These are phyloP conservation scores for Sinopyrophorus schimmeli DNA, from an alignment of 2,888 invertebrate species.

Conservation along the genomic window DNA sequence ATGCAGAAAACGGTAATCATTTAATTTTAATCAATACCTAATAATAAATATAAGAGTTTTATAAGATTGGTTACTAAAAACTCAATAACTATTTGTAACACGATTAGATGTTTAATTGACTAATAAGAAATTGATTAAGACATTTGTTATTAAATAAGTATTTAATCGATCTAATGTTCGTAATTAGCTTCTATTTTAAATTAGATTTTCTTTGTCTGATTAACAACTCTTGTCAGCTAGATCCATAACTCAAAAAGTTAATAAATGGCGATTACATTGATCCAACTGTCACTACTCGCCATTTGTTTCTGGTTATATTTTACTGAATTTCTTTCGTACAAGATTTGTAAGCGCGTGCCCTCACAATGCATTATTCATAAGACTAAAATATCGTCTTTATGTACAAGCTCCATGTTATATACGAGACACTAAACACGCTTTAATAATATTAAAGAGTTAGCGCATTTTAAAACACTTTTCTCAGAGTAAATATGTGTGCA, in stretches of 20 bases:
- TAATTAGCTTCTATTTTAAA: conserved; percentile 15
- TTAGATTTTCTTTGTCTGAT: conserved; percentile 12
- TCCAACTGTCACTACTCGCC: conserved; percentile 15
- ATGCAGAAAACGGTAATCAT: too few relatives aligned
- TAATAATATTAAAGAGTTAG: conserved; percentile 12
- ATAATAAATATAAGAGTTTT: too few relatives aligned
- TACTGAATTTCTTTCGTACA: conserved; percentile 15
- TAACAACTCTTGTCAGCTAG: conserved; percentile 6
- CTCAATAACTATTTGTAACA: too few relatives aligned
- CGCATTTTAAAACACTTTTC: conserved; percentile 8
- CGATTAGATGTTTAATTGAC: too few relatives aligned
- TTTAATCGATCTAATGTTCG: conserved; percentile 6
- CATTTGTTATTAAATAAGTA: too few relatives aligned
- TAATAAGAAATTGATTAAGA: too few relatives aligned
- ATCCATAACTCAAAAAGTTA: conserved; percentile 9
- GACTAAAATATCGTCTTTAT: conserved; percentile 25
- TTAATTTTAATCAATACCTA: too few relatives aligned
- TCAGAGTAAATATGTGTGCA: conserved; percentile 3
- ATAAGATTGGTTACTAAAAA: too few relatives aligned
- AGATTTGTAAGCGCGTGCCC: conserved; percentile 23
- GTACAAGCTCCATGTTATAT: conserved; percentile 13
- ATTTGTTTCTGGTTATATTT: conserved; percentile 20
- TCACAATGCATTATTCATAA: conserved; percentile 26
- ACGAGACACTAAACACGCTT: conserved; percentile 13
- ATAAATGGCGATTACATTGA: conserved; percentile 15